These are phyloP conservation scores for Microcebus murinus DNA, from an alignment of 2,113 vertebrate genomes.

Conservation along the genomic window DNA sequence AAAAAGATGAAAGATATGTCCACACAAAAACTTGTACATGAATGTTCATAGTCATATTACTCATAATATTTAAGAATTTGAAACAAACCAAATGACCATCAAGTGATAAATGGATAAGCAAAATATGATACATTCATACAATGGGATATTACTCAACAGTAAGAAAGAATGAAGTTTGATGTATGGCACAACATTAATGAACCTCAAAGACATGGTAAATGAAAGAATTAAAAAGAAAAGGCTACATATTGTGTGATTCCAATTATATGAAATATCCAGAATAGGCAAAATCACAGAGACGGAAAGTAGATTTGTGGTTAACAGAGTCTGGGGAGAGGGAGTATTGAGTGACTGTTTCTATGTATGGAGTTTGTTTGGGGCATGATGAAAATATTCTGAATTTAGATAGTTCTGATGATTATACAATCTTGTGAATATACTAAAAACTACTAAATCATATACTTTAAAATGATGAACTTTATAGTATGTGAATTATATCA, in stretches of 20 bases:
- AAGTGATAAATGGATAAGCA: background rate
- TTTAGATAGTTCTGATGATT: background rate
- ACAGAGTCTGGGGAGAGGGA: background rate
- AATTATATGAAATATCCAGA: background rate
- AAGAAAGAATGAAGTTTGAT: background rate
- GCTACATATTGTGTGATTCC: background rate
- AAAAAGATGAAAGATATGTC: background rate
- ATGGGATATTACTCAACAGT: background rate
- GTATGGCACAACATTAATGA: background rate
- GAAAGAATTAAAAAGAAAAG: background rate
- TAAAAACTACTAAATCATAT: background rate
- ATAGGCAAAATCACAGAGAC: background rate
- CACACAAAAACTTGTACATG: background rate
- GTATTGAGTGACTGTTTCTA: background rate
- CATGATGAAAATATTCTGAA: conserved; percentile 17
- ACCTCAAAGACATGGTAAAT: background rate
- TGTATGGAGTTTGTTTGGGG: background rate
- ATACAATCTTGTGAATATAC: background rate
- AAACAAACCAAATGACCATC: background rate
- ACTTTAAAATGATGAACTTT: background rate
- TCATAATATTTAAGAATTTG: background rate
- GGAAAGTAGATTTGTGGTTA: background rate
- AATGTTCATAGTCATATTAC: background rate
- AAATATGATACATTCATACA: background rate
- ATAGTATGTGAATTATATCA: background rate